Conservation (phyloP, 2,797 vertebrate genomes). For the Nyctalus aviator region DNA sequence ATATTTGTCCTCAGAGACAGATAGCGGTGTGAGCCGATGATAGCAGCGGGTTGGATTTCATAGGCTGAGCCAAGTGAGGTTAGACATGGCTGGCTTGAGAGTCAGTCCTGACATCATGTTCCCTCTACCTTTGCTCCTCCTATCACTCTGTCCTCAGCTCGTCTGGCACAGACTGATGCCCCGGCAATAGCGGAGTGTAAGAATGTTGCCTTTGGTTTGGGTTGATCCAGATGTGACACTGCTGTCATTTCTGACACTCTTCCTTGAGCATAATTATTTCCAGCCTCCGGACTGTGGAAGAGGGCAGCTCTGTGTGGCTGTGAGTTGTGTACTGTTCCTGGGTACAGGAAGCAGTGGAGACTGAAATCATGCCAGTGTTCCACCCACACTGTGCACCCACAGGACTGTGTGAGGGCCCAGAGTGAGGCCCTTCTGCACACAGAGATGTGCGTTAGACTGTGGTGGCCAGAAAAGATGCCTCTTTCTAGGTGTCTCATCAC, state of each 20-base stretch:
- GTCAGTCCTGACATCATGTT: not conserved
- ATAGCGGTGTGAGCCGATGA: slow-evolving; percentile 76
- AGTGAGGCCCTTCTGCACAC: not conserved
- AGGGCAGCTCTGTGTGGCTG: not conserved
- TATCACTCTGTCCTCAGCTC: not conserved
- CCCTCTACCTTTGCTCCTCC: not conserved
- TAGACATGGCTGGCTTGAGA: slow-evolving; percentile 68
- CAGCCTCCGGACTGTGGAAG: not conserved
- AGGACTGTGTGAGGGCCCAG: not conserved
- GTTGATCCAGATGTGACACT: not conserved
- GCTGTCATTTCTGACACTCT: not conserved
- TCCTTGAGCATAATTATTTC: not conserved
- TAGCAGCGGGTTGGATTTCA: slow-evolving; percentile 73
- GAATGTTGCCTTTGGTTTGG: not conserved
- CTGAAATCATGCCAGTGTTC: not conserved
- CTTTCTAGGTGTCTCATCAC: not conserved
- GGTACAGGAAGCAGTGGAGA: not conserved
- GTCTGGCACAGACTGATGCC: not conserved
- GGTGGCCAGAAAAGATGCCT: not conserved
- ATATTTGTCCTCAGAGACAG: slow-evolving; percentile 68
- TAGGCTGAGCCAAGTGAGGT: slow-evolving; percentile 74
- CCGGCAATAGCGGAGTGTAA: not conserved
- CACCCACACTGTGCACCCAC: not conserved
- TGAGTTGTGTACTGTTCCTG: not conserved
- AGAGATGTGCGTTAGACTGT: not conserved